Percentiles rank a stretch among this genome's conserved stretches.
Evolutionary conservation across 2,888 invertebrate species (phyloP).

Genomic region (Microplitis deprimator): DNA sequence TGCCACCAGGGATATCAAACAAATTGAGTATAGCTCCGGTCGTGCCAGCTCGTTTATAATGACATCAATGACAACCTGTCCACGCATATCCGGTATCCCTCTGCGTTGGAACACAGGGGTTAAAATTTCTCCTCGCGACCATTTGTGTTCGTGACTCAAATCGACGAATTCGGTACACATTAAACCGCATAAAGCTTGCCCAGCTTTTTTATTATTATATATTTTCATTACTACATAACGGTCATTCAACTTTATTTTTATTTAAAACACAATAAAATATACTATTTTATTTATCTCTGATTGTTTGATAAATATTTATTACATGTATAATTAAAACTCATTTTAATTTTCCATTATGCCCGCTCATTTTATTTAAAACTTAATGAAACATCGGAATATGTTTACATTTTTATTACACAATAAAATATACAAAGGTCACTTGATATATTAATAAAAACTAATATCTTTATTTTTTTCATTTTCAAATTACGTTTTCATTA

Average conservation of each 20-base stretch:
- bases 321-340: neutral
- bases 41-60: constrained; percentile 60
- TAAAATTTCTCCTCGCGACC: constrained; percentile 19
- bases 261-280: neutral
- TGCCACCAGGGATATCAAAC: constrained; percentile 55
- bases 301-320: neutral
- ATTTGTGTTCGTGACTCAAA: neutral
- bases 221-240: neutral
- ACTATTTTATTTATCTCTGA: neutral
- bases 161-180: constrained; percentile 5
- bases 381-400: neutral
- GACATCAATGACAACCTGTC: constrained; percentile 54
- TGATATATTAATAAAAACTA: too few species aligned
- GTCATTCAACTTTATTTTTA: neutral
- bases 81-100: constrained; percentile 29
- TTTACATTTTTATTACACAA: neutral
- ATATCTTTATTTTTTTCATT: too few species aligned
- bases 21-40: constrained; percentile 63
- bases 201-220: neutral
- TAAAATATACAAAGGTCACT: neutral
- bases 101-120: neutral
- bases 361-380: too few species aligned
- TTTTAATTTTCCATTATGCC: neutral
- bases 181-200: neutral
- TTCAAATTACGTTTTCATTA: too few species aligned